Percentiles rank a stretch among this genome's conserved stretches.
Evolutionary conservation across 1,140 invertebrate genomes (phyloP).

Genomic region (Dinothrombium tinctorium): DNA sequence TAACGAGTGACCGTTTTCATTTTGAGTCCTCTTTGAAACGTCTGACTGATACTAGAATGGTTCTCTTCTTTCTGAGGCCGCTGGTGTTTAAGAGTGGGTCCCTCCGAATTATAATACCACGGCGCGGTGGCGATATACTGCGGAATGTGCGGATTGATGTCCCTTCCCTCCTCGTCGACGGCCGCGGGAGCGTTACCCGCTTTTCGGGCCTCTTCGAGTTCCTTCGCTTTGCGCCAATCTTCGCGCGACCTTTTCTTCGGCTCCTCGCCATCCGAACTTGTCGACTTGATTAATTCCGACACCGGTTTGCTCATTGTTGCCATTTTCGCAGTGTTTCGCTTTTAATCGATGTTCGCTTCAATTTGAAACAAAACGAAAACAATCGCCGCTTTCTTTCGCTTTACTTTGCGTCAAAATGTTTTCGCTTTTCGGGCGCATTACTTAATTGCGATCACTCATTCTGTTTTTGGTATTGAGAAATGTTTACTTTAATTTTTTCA

Average conservation of each 20-base stretch:
- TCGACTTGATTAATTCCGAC: no score
- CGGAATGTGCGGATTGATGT: conserved; percentile 99
- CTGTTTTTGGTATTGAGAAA: no score
- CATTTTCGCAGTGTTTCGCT: no score
- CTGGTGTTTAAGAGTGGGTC: conserved; percentile 95
- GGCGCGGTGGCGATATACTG: conserved; percentile 96
- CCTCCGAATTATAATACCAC: conserved; percentile 84
- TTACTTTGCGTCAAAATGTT: no score
- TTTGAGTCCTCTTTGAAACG: conserved; percentile 55
- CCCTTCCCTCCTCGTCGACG: conserved; percentile 87
- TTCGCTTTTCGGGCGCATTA: no score
- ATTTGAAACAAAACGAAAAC: no score
- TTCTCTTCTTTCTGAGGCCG: conserved; percentile 59
- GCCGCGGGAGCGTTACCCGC: conserved; percentile 93
- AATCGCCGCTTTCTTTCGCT: no score
- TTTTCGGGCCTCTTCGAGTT: conserved; percentile 92
- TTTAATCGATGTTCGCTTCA: no score
- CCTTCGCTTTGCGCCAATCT: conserved; percentile 83
- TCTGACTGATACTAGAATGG: conserved; percentile 43
- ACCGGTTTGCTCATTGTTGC: no score
- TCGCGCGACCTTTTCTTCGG: conserved; percentile 71
- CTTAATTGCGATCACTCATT: no score
- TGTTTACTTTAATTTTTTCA: no score
- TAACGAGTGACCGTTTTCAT: conserved; percentile 45
- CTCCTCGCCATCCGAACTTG: conserved; percentile 43